Evolutionary conservation across 2,113 vertebrate species (phyloP), one percentile per base, ranked within the genome.

Genomic region (Oxyura jamaicensis): DNA sequence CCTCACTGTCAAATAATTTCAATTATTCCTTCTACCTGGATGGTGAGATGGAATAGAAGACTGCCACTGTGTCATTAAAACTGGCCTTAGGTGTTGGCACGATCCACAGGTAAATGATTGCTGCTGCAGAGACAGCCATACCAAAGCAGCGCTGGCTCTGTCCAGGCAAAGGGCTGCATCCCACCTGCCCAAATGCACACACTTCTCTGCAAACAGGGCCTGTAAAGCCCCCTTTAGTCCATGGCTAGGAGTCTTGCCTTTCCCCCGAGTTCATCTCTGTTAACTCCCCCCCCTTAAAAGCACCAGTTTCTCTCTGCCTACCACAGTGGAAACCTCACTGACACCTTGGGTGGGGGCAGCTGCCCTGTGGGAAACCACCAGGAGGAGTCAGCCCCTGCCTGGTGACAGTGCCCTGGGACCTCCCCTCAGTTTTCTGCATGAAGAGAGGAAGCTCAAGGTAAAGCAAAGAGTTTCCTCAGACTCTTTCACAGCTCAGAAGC

Each of bases 401-500:
- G 0, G 19, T 2, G 17, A 42, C 28, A 29, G 28, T 13, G 36
- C 14, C 60, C 17, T 26, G 60, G 62, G 42, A 80, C 46, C 22
- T 59, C 39, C 31, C 46, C 72, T 68, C 56, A 9, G 35, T 75
- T 92, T 81, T 73, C 77, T 84, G 35, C 48, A 28, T 1, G 22
- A 67, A 83, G 92, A 77, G 42, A 65, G 0, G 6, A 80, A 74
- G 73, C 28, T 83, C 18, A n/a, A 42, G 31, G 8, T 44, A 77
- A 80, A 83, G 79, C 50, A 50, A 48, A 79, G 63, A 33, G 52
- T 65, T 86, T 84, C 48, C 86, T 84, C 42, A 65, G 76, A 48
- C 52, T 39, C 78, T 75, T 91, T 88, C 79, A 67, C 86, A 90
- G 86, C 79, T 95, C 77, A 55, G 86, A 89, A 65, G 66, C 23